Base-by-base conservation (phyloP, 2,113 vertebrate species). In the Gymnorhina tibicen region DNA sequence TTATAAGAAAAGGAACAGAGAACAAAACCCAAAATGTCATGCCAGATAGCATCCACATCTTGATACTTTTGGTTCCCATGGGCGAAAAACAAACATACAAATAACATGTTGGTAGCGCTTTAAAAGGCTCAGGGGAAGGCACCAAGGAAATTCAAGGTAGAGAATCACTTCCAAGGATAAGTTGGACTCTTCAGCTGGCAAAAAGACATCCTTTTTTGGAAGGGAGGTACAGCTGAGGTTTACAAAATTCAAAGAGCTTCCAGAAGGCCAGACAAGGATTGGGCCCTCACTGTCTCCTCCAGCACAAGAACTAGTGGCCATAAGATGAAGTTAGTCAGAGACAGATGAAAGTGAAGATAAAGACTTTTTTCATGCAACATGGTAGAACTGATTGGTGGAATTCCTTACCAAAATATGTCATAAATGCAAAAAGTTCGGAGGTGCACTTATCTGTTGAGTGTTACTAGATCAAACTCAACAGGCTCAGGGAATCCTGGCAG, bases 191-290 rank as follows among this genome's bases (percentile, higher is more conserved):
- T 70, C 32, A 74, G 10, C 32, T 89, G 72, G 5, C 21, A 88
- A 90, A 30, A 8, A 81, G 32, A 60, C 16, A 33, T 37, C 17
- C 41, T 66, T n/a, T n/a, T n/a, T n/a, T n/a, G n/a, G 18, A 37
- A 49, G 27, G 8, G 21, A 60, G 42, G 49, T n/a, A 66, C 3
- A 83, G 28, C 13, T n/a, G 17, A 62, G 9, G 3, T 21, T 59
- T 78, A 32, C 16, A 76, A 88, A 78, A 49, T 32, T 17, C 26
- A 26, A 28, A 44, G 10, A 22, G 12, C 28, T 87, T 69, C n/a
- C 0, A 0, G 32, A 79, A 72, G 13, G 10, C 5, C 1, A 1
- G 14, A 60, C 9, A 72, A 88, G 28, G 9, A 16, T 4, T 59
- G 22, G 27, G 52, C 19, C 4, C 26, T 73, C 27, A 13, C 30